Evolutionary conservation across 2,797 vertebrate species (phyloP), one percentile per base, ranked within the genome.

Genomic region (Lemur catta): DNA sequence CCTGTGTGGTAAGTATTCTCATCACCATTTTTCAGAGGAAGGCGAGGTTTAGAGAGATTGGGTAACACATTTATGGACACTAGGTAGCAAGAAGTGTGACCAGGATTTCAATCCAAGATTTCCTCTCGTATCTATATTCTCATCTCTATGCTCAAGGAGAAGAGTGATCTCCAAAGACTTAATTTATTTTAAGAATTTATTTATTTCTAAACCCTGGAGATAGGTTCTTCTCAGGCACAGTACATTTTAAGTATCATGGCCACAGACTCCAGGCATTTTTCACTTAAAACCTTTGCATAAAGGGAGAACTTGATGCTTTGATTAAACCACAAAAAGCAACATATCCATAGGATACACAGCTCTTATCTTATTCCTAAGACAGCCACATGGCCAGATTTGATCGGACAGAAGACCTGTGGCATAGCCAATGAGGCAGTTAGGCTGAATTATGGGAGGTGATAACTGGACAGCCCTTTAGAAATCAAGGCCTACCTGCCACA

Each of bases 261-360:
- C 18, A 79, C 4, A 84, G 15, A 88, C 30, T 76, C 35, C 12
- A 38, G 59, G 59, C 38, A 76, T 26, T 78, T 92, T 89, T 86
- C 55, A 89, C 30, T 61, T 80, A 69, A 28, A 96, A 79, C 48
- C 1, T 5, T 30, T 76, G 26, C 1, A 33, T 57, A 72, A 78
- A 59, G 52, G 94, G 78, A 93, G 85, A 79, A 24, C 28, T 33
- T 35, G 75, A 84, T 38, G 35, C 65, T 84, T 76, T 91, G 41
- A 90, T 79, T 72, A 80, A 94, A 80, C 20, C 69, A 84, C 4
- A 59, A 59, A 95, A 95, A 95, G 55, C 15, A 81, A 69, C 4
- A 35, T 5, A 61, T 75, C 30, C 11, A 12, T 2, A 38, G 43
- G 69, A 24, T 30, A 41, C 0, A 0, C 1, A 3, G n/a, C 11